These are phyloP conservation scores for Elgaria multicarinata DNA, from an alignment of 2,113 vertebrate species.

Conservation along the genomic window DNA sequence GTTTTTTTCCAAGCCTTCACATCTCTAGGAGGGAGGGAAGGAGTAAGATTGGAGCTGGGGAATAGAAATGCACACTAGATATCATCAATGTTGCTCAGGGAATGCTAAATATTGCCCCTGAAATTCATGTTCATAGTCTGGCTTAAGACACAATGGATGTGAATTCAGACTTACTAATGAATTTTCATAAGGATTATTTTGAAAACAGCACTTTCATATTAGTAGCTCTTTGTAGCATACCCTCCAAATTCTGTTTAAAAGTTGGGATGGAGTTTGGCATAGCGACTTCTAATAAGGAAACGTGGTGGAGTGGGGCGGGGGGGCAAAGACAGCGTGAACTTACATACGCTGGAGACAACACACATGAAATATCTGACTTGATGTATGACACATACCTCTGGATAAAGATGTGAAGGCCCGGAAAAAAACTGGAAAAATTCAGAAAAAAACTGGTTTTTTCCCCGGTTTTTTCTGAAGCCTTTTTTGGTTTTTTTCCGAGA, in stretches of 20 bases:
- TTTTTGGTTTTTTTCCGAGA: too few relatives aligned
- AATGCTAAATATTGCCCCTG: neutral
- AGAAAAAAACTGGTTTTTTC: too few relatives aligned
- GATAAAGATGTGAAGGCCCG: too few relatives aligned
- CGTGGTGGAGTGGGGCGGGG: neutral
- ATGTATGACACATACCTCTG: too few relatives aligned
- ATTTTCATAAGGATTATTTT: neutral
- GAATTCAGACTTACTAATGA: neutral
- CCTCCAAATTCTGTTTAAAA: neutral
- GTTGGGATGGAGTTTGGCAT: neutral
- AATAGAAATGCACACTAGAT: neutral
- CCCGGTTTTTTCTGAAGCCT: too few relatives aligned
- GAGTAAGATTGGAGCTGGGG: too few relatives aligned
- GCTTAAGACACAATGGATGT: neutral
- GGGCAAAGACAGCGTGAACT: neutral
- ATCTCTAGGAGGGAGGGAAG: too few relatives aligned
- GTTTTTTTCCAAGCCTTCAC: too few relatives aligned
- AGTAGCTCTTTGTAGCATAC: neutral
- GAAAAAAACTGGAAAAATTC: too few relatives aligned
- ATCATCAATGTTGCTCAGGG: neutral
- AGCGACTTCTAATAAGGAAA: neutral
- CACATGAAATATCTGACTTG: neutral
- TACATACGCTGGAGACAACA: neutral
- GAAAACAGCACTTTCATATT: neutral
- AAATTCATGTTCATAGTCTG: neutral